Conservation (phyloP, 2,113 vertebrate species). For the Gopherus flavomarginatus region DNA sequence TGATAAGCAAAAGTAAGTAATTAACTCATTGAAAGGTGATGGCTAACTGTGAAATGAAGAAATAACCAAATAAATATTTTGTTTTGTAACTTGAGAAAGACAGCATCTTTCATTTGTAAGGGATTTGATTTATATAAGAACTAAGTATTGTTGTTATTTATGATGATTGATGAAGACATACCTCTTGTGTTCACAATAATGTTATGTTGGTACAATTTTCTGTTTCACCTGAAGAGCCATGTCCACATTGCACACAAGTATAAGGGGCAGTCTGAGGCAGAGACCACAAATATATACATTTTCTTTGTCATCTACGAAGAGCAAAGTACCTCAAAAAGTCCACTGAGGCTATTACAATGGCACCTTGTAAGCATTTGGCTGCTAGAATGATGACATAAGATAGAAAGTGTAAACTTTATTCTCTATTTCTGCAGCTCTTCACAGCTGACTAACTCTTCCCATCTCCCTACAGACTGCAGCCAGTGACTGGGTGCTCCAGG, state of each 20-base stretch:
- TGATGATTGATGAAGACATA: background rate
- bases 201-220: background rate
- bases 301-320: background rate
- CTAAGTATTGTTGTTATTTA: background rate
- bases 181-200: background rate
- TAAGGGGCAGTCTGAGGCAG: background rate
- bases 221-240: background rate
- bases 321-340: background rate
- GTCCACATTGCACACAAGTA: background rate
- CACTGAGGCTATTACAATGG: background rate
- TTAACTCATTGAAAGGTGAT: slow-evolving; percentile 35
- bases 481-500: background rate
- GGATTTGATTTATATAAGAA: background rate
- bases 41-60: background rate
- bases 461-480: background rate
- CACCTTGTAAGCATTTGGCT: background rate
- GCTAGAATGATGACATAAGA: background rate
- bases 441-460: background rate
- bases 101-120: background rate
- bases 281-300: background rate
- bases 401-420: background rate
- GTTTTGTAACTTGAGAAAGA: slow-evolving; percentile 19
- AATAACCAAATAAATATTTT: background rate
- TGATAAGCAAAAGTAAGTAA: slow-evolving; percentile 46
- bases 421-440: background rate